phyloP scores from a whole-genome alignment of 2,888 invertebrate genomes.

The Villa cingulata region DNA sequence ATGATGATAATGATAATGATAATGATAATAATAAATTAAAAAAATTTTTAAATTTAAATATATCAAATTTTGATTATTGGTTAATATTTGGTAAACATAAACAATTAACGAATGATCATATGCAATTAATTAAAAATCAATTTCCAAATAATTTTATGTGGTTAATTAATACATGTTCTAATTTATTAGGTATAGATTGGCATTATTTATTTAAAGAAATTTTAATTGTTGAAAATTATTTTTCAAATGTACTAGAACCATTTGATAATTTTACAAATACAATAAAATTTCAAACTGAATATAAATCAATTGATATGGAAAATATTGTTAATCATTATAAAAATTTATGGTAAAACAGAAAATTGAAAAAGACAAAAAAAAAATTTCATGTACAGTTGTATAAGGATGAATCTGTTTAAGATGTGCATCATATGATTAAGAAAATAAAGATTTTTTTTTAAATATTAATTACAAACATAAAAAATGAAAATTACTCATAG shows the following conservation, averaged over 20 bases:
- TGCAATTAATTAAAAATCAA: slow-evolving; percentile 19
- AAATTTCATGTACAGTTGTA: no score
- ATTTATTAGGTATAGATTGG: slow-evolving; percentile 25
- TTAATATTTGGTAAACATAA: slow-evolving; percentile 21
- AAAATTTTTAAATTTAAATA: slow-evolving; percentile 15
- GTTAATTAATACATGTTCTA: slow-evolving; percentile 31
- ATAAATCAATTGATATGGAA: neutral
- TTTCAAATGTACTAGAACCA: slow-evolving; percentile 25
- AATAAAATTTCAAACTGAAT: slow-evolving; percentile 15
- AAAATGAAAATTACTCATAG: no score
- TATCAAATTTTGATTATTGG: slow-evolving; percentile 33
- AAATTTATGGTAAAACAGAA: neutral
- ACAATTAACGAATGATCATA: slow-evolving; percentile 15
- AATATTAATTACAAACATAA: no score
- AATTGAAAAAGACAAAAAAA: no score
- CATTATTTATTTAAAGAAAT: slow-evolving; percentile 27
- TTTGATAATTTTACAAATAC: slow-evolving; percentile 19
- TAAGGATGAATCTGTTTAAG: no score
- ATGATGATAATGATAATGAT: neutral
- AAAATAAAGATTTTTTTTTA: no score
- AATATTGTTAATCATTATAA: neutral
- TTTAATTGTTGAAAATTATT: slow-evolving; percentile 27
- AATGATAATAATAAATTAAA: neutral
- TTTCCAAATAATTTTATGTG: slow-evolving; percentile 30
- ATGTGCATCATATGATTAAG: no score